Conservation (phyloP, 2,797 vertebrate species). For the Clarias laeviceps region DNA sequence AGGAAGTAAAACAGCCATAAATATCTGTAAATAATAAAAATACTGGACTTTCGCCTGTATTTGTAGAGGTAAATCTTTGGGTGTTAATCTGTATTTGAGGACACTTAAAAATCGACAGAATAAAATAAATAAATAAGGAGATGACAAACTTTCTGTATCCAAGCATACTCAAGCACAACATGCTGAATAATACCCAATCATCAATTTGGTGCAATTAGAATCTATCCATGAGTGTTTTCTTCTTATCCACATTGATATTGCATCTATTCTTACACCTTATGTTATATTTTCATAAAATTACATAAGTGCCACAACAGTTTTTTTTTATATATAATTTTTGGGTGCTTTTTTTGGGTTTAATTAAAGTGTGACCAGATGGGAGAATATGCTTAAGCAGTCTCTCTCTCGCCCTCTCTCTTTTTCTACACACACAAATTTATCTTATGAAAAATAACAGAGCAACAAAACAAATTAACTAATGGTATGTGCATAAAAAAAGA, state of each 20-base stretch:
- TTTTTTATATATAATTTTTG: too few species aligned
- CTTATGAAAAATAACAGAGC: not conserved
- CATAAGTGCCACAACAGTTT: not conserved
- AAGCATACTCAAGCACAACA: not conserved
- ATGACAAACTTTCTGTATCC: not conserved
- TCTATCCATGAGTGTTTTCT: not conserved
- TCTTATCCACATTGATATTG: not conserved
- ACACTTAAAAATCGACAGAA: not conserved
- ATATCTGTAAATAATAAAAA: not conserved
- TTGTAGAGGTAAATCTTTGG: not conserved
- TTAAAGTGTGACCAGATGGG: conserved; percentile 2
- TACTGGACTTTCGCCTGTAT: not conserved
- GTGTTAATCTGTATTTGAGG: not conserved
- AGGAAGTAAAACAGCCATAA: conserved; percentile 19
- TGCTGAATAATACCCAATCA: not conserved
- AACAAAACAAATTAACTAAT: conserved; percentile 9
- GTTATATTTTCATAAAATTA: not conserved
- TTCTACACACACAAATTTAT: not conserved
- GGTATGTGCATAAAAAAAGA: not conserved
- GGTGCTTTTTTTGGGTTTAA: not conserved
- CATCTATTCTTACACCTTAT: not conserved
- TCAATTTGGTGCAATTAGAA: not conserved
- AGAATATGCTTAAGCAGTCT: conserved; percentile 8
- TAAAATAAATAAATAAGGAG: not conserved
- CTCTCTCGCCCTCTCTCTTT: too few species aligned